Evolutionary conservation across 2,113 vertebrate species (phyloP).

Genomic region (Geococcyx californianus): DNA sequence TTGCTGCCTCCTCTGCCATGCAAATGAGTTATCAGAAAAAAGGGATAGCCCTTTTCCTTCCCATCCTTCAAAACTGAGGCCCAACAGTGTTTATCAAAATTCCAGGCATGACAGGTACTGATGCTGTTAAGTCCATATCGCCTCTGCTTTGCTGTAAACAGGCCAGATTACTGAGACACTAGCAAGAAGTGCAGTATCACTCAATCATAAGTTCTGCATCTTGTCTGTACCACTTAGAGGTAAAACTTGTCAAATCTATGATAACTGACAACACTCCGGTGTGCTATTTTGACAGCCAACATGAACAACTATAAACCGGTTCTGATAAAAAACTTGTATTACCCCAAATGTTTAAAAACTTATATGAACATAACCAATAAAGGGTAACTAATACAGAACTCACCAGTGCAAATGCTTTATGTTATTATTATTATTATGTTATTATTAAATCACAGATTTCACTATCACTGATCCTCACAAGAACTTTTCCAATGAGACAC

Average conservation of each 20-base stretch:
- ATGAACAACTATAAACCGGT: not conserved
- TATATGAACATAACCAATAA: not conserved
- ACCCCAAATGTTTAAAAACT: not conserved
- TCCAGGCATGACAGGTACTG: not conserved
- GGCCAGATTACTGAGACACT: not conserved
- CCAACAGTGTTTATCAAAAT: not conserved
- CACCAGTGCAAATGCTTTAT: not conserved
- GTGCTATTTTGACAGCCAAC: not conserved
- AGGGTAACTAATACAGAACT: not conserved
- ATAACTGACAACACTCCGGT: accelerated
- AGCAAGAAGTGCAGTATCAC: accelerated
- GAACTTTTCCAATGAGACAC: not conserved
- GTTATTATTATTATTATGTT: no score
- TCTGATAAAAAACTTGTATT: not conserved
- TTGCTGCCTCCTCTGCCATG: not conserved
- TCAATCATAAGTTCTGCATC: not conserved
- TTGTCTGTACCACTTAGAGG: not conserved
- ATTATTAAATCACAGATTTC: not conserved
- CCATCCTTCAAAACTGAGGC: not conserved
- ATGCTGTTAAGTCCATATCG: accelerated
- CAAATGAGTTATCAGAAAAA: not conserved
- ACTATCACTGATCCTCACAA: not conserved
- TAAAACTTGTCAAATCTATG: not conserved
- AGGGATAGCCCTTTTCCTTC: not conserved
- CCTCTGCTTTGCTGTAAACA: not conserved